Evolutionary conservation across 2,113 vertebrate genomes (phyloP).

Genomic region (Naja naja): DNA sequence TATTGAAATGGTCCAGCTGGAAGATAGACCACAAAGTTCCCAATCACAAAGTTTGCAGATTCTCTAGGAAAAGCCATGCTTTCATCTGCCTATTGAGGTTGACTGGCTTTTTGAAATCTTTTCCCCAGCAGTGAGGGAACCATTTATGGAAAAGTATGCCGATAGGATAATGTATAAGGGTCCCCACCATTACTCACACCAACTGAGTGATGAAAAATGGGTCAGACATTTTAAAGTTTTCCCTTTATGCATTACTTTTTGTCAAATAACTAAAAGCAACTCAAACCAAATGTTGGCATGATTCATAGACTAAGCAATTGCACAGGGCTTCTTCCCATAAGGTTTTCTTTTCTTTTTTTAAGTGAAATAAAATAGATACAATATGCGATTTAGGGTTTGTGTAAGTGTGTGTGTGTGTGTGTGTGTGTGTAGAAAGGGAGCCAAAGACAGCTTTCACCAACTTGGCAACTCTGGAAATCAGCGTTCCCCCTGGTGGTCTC

Average conservation of each 20-base stretch:
- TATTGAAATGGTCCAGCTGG: neutral
- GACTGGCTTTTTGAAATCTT: neutral
- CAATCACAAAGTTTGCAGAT: neutral
- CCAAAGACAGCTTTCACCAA: neutral
- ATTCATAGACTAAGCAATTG: constrained; percentile 12
- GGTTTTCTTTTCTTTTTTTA: constrained; percentile 11
- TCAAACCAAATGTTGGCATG: constrained; percentile 10
- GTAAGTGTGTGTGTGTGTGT: neutral
- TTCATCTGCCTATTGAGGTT: neutral
- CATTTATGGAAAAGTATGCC: neutral
- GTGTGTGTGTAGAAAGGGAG: neutral
- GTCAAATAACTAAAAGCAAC: constrained; percentile 17
- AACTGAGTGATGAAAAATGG: constrained; percentile 13
- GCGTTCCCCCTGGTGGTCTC: neutral
- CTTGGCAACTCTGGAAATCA: neutral
- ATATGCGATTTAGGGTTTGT: neutral
- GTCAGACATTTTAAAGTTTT: constrained; percentile 1
- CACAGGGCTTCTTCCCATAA: constrained; percentile 4
- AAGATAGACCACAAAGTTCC: neutral
- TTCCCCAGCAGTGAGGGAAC: neutral
- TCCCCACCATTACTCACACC: constrained; percentile 1
- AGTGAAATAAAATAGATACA: constrained; percentile 16
- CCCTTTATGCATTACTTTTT: constrained; percentile 19
- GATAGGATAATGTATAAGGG: neutral
- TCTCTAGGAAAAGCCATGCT: neutral